Base-by-base conservation (phyloP, 2,888 invertebrate species). In the Platerodrilus igneus region DNA sequence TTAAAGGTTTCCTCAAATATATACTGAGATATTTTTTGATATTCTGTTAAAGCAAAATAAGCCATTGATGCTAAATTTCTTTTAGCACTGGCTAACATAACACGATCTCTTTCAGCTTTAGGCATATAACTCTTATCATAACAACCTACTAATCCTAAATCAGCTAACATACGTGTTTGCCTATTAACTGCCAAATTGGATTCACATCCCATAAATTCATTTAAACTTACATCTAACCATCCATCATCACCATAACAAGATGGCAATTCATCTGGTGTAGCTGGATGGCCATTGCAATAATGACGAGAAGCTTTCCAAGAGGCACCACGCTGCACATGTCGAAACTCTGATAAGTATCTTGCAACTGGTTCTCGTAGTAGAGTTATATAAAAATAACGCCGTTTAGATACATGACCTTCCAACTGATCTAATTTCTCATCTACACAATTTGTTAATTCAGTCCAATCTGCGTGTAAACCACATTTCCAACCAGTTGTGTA, bases 401-500 rank as follows among this genome's bases (percentile, higher is more conserved):
- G 52, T 47, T 67, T 68, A 4, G 58, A 57, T 3, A 65, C 56
- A 61, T 66, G 60, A 3, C 87, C 88, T 68, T 96, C 95, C 62
- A 89, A 84, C 65, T 89, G 84, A 68, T 95, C 90, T 61, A 97
- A 75, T 60, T 89, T 90, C 15, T 83, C 80, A 62, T 95, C 90
- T 21, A 94, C 94, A 68, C 95, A 95, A 54, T 77, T 78, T 6
- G 90, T 92, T 52, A 99, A 70, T 72, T 99, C 97, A 2, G 97
- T 97, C 87, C 93, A 97, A 72, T 97, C 97, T 15, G 96, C 94
- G 65, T 96, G 96, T 28, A 99, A 76, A 34, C 99, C 99, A 70
- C 99, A 99, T 63, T 89, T 89, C 95, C 95, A 95, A 52, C 95
- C 95, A 15, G 93, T 95, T 32, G 94, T 93, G 72, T 93, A 95